Percentiles rank a stretch among this genome's conserved stretches.
These are phyloP conservation scores for Trinorchestia longiramus DNA, from an alignment of 1,140 invertebrate species.

Conservation along the genomic window DNA sequence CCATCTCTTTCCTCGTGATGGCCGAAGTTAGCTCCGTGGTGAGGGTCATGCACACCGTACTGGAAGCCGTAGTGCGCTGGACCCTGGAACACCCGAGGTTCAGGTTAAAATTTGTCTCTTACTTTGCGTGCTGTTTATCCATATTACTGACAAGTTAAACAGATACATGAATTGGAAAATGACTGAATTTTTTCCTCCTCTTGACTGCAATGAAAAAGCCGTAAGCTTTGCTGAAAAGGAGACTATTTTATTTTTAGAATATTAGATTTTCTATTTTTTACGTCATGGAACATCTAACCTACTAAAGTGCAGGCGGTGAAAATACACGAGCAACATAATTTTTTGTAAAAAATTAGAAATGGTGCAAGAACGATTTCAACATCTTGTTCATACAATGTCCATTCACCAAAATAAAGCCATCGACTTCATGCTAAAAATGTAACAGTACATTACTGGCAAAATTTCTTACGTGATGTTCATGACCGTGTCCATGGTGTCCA, in stretches of 20 bases:
- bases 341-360: no score
- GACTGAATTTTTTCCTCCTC: no score
- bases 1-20: slow-evolving; percentile 65
- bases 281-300: no score
- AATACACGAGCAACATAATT: no score
- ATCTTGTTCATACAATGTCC: background rate
- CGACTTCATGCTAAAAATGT: background rate
- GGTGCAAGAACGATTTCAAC: background rate
- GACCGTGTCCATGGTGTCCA: background rate
- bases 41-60: slow-evolving; percentile 65
- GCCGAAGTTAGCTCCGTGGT: slow-evolving; percentile 64
- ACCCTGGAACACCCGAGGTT: slow-evolving; percentile 44
- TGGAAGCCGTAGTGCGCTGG: slow-evolving; percentile 62
- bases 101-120: background rate
- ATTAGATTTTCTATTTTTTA: no score
- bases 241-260: no score
- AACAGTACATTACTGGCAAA: background rate
- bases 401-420: background rate
- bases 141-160: no score
- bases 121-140: background rate
- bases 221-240: no score
- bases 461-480: slow-evolving; percentile 38
- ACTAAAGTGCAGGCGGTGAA: no score
- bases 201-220: no score
- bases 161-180: no score